Percentiles rank a stretch among this genome's conserved stretches.
phyloP scores from a whole-genome alignment of 2,888 invertebrate genomes.

The Limnephilus auricula region DNA sequence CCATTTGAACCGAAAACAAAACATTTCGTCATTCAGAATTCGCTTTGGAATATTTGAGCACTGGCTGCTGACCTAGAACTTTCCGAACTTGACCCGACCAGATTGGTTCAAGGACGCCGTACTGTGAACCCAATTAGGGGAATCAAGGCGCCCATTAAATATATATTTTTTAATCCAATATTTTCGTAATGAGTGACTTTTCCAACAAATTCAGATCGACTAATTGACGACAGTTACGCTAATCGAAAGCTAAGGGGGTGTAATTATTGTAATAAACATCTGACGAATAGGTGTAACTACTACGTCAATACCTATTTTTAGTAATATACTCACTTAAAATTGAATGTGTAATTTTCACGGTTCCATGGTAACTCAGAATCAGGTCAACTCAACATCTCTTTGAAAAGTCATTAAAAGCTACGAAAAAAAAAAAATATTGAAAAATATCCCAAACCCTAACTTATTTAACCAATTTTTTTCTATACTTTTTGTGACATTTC shows the following conservation, averaged over 20 bases:
- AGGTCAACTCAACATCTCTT: too few species aligned
- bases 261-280: not conserved
- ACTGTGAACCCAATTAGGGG: not conserved
- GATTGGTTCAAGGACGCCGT: not conserved
- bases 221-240: not conserved
- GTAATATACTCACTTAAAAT: not conserved
- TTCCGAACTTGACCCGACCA: not conserved
- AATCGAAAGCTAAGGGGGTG: not conserved
- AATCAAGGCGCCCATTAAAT: not conserved
- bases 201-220: too few species aligned
- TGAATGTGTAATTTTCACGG: not conserved
- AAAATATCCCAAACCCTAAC: too few species aligned
- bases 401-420: too few species aligned
- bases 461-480: too few species aligned
- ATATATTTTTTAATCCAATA: not conserved
- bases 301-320: not conserved
- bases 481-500: too few species aligned
- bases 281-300: not conserved
- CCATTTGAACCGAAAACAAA: not conserved
- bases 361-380: too few species aligned
- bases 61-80: not conserved
- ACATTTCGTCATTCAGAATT: not conserved
- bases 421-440: too few species aligned
- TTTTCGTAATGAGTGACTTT: too few species aligned
- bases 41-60: not conserved